Conservation (phyloP, 2,113 vertebrate species). For the Dicaeum eximium region DNA sequence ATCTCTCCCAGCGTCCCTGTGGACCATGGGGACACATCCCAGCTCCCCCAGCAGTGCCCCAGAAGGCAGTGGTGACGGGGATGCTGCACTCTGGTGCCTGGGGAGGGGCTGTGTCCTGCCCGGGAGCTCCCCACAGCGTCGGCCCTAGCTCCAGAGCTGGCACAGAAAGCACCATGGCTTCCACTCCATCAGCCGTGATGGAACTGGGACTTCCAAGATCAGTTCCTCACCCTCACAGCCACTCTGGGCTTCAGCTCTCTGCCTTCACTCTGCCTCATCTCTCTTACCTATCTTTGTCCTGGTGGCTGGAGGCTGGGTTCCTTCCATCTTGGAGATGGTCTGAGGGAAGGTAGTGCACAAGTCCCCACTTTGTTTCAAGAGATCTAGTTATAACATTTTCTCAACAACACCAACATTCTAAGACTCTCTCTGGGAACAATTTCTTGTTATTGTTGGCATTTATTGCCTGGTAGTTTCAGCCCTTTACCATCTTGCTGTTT, state of each 20-base stretch:
- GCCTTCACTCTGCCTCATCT: too few relatives aligned
- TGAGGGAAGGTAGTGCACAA: not conserved
- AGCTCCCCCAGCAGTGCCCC: not conserved
- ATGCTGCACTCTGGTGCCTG: not conserved
- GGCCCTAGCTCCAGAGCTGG: not conserved
- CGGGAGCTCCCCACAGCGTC: not conserved
- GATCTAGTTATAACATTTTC: constrained; percentile 20
- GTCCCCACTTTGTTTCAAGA: not conserved
- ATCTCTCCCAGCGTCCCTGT: too few relatives aligned
- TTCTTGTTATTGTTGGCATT: constrained; percentile 51
- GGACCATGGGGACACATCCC: not conserved
- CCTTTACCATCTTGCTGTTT: constrained; percentile 52
- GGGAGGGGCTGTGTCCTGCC: fast-evolving
- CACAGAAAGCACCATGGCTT: fast-evolving
- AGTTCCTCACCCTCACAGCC: not conserved
- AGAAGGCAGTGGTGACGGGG: fast-evolving
- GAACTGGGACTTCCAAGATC: not conserved
- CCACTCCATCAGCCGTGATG: fast-evolving
- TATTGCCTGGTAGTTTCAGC: constrained; percentile 19
- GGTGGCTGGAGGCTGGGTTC: not conserved
- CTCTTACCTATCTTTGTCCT: not conserved
- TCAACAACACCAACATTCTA: constrained; percentile 5
- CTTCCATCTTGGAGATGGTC: not conserved
- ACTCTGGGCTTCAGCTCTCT: not conserved
- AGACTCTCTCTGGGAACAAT: constrained; percentile 43